Conservation (phyloP, 1,140 invertebrate genomes). For the Meteorus sp. region DNA sequence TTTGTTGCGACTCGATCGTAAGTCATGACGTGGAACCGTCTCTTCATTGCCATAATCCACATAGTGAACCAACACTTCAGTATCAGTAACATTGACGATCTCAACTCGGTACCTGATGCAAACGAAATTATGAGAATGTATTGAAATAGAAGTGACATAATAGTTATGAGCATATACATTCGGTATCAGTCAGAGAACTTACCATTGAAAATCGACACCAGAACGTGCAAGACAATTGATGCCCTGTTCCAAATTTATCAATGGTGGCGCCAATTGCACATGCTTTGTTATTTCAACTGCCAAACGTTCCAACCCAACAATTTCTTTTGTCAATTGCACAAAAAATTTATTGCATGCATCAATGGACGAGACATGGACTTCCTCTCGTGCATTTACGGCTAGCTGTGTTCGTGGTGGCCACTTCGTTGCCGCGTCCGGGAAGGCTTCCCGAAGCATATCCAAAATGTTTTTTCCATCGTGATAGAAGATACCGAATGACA, state of each 20-base stretch:
- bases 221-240: slow-evolving; percentile 75
- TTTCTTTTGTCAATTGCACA: slow-evolving; percentile 67
- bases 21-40: slow-evolving; percentile 56
- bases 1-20: slow-evolving; percentile 67
- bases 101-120: slow-evolving; percentile 65
- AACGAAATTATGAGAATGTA: background rate
- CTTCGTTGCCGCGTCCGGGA: slow-evolving; percentile 44
- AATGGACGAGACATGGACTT: slow-evolving; percentile 70
- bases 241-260: slow-evolving; percentile 60
- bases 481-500: slow-evolving; percentile 72
- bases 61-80: slow-evolving; percentile 65
- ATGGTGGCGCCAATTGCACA: slow-evolving; percentile 50
- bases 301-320: slow-evolving; percentile 56
- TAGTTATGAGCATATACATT: no score
- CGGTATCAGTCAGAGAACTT: no score
- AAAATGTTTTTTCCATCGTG: slow-evolving; percentile 62
- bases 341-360: slow-evolving; percentile 72
- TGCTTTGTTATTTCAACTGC: slow-evolving; percentile 28
- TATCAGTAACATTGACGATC: slow-evolving; percentile 55
- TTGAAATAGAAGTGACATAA: slow-evolving; percentile 1
- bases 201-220: slow-evolving; percentile 72
- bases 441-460: slow-evolving; percentile 58
- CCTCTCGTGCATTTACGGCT: slow-evolving; percentile 43
- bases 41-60: slow-evolving; percentile 80
- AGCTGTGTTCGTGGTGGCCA: slow-evolving; percentile 61